These are phyloP conservation scores for Pinctada fucata DNA, from an alignment of 2,888 invertebrate genomes.

Conservation along the genomic window DNA sequence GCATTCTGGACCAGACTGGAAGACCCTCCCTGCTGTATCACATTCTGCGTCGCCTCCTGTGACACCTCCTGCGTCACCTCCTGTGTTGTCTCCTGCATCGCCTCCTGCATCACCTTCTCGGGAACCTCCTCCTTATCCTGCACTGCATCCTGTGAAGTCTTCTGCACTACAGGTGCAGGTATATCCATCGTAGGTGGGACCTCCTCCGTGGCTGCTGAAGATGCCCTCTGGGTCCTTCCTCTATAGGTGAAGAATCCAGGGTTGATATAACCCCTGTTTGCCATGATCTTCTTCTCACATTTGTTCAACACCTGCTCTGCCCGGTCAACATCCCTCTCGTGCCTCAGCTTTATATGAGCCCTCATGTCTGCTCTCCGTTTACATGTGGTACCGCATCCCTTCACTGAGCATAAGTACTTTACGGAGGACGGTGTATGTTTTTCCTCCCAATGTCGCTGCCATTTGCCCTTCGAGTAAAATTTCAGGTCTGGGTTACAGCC, in stretches of 20 bases:
- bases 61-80: neutral
- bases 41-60: neutral
- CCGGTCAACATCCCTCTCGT: neutral
- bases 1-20: neutral
- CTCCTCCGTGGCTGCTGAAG: neutral
- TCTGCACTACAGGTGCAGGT: conserved; percentile 10
- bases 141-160: neutral
- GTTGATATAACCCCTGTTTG: conserved; percentile 8
- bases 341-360: neutral
- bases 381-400: neutral
- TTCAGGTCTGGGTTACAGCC: too few relatives aligned
- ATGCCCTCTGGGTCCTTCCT: neutral
- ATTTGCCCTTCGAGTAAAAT: conserved; percentile 8
- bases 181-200: neutral
- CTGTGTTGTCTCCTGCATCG: neutral
- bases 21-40: neutral
- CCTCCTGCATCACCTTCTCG: neutral
- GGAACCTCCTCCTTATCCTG: neutral
- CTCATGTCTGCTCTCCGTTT: conserved; percentile 3
- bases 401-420: conserved; percentile 3
- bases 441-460: conserved; percentile 3
- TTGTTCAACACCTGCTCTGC: neutral
- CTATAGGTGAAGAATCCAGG: conserved; percentile 4
- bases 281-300: neutral
- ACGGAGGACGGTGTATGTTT: neutral